Percentiles rank a stretch among this genome's conserved stretches.
Conservation (phyloP, 1,140 invertebrate species). For the Apis dorsata region DNA sequence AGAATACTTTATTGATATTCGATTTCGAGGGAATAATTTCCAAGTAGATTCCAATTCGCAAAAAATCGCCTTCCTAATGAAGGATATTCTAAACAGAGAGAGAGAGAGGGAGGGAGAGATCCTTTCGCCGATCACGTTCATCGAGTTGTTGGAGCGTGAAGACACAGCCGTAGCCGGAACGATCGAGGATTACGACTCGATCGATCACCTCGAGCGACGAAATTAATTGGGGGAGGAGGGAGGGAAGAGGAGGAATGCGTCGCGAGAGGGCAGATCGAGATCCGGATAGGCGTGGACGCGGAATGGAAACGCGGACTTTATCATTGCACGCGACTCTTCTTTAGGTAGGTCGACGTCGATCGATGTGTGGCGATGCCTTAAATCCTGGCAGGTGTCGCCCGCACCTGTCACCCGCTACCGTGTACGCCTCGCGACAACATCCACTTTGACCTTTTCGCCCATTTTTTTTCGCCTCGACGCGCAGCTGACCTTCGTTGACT, state of each 20-base stretch:
- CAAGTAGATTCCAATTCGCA: too few species aligned
- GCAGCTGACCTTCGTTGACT: slow-evolving; percentile 49
- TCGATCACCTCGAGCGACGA: not conserved
- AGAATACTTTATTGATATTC: too few species aligned
- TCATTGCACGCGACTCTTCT: slow-evolving; percentile 23
- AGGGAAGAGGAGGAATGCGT: not conserved
- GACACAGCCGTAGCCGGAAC: too few species aligned
- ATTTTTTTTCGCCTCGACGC: slow-evolving; percentile 25
- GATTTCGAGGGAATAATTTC: too few species aligned
- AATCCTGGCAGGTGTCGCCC: slow-evolving; percentile 68
- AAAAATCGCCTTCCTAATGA: too few species aligned
- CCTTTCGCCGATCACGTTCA: not conserved
- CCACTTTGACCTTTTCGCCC: slow-evolving; percentile 43
- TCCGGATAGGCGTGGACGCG: not conserved
- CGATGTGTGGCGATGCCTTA: slow-evolving; percentile 51
- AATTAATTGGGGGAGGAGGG: slow-evolving; percentile 32
- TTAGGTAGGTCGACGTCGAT: slow-evolving; percentile 37
- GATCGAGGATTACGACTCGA: not conserved
- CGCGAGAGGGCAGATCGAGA: not conserved
- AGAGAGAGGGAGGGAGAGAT: not conserved
- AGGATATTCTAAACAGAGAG: too few species aligned
- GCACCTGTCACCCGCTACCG: slow-evolving; percentile 63
- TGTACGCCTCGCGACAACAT: slow-evolving; percentile 31
- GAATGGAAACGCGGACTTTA: not conserved
- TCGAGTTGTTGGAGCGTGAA: not conserved